A percentile compares a stretch with the other conserved stretches of the same genome.
Conservation (phyloP, 2,888 invertebrate species). For the Eurytoma californica region DNA sequence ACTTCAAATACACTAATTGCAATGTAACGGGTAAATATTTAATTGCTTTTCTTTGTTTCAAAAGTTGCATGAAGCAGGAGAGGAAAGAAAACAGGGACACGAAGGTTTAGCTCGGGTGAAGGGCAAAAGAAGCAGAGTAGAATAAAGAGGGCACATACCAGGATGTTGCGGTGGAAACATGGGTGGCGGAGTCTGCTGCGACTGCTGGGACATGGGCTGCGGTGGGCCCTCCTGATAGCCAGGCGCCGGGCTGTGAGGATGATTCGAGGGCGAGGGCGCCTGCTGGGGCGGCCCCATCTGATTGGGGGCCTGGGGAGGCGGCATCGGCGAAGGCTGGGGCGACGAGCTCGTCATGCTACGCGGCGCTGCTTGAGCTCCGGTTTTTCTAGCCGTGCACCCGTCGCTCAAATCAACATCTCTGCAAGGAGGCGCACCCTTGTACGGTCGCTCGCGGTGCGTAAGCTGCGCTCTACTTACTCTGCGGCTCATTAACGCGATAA, state of each 20-base stretch:
- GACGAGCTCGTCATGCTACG: conserved; percentile 86
- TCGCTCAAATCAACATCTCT: conserved; percentile 51
- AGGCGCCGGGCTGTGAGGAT: conserved; percentile 72
- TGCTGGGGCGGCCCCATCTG: conserved; percentile 92
- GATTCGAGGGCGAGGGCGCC: conserved; percentile 79
- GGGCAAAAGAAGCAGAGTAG: neutral
- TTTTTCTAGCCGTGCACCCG: conserved; percentile 33
- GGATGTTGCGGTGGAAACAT: conserved; percentile 64
- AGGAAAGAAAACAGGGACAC: no score
- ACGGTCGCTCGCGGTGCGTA: conserved; percentile 43
- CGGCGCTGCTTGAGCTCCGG: conserved; percentile 45
- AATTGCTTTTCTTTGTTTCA: no score
- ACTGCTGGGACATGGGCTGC: conserved; percentile 54
- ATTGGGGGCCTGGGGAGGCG: conserved; percentile 86
- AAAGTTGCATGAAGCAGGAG: no score
- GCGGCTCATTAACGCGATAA: conserved; percentile 51
- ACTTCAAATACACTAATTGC: no score
- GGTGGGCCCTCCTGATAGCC: conserved; percentile 64
- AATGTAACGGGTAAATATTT: no score
- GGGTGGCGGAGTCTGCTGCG: conserved; percentile 60
- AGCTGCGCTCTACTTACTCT: conserved; percentile 51
- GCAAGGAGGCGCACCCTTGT: conserved; percentile 52
- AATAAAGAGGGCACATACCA: conserved; percentile 32
- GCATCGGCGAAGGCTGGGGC: conserved; percentile 91
- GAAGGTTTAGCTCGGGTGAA: neutral